phyloP scores from a whole-genome alignment of 2,888 invertebrate genomes.

The Sphaerophoria taeniata region DNA sequence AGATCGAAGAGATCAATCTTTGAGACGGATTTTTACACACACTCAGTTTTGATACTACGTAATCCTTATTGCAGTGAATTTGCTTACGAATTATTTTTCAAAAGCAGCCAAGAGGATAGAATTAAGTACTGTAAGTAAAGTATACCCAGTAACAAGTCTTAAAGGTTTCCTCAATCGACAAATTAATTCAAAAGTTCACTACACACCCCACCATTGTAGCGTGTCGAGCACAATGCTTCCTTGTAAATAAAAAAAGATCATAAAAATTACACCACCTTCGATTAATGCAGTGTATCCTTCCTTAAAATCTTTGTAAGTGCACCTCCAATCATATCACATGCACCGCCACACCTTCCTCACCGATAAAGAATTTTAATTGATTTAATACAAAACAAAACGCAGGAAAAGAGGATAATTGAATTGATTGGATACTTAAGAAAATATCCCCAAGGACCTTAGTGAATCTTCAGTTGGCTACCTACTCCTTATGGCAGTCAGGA shows the following conservation, averaged over 20 bases:
- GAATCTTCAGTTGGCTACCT: not conserved
- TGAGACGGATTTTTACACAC: too few species aligned
- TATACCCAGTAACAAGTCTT: too few species aligned
- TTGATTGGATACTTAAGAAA: conserved; percentile 65
- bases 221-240: not conserved
- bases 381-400: conserved; percentile 29
- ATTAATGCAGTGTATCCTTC: conserved; percentile 34
- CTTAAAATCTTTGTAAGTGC: conserved; percentile 22
- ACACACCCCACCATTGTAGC: not conserved
- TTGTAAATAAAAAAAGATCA: conserved; percentile 5
- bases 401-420: conserved; percentile 53
- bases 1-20: too few species aligned
- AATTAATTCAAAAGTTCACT: not conserved
- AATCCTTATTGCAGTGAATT: too few species aligned
- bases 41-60: too few species aligned
- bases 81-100: too few species aligned
- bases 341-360: not conserved
- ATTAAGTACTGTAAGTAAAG: too few species aligned
- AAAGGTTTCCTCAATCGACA: not conserved
- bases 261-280: conserved; percentile 38
- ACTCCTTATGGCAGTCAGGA: not conserved
- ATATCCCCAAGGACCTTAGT: conserved; percentile 51
- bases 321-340: conserved; percentile 2
- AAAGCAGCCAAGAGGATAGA: too few species aligned
- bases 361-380: conserved; percentile 36